Percentiles rank a stretch among this genome's conserved stretches.
Conservation (phyloP, 2,888 invertebrate species). For the Lasioglossum figueresi region DNA sequence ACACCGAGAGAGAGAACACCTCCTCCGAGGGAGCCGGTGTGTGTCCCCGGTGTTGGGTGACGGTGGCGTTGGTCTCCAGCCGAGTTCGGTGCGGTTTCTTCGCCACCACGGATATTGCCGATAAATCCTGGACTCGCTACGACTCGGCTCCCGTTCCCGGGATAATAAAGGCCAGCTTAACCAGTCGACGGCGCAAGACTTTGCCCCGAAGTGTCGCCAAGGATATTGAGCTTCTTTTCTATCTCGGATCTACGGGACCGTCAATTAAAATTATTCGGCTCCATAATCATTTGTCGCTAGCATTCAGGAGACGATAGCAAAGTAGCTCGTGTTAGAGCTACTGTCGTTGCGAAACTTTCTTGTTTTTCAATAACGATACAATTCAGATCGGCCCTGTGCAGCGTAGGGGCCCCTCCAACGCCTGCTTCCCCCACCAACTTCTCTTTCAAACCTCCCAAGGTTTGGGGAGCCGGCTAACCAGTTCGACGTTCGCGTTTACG, state of each 20-base stretch:
- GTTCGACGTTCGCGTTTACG: constrained; percentile 41
- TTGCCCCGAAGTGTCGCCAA: neutral
- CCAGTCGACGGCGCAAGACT: neutral
- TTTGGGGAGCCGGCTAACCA: constrained; percentile 49
- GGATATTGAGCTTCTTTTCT: constrained; percentile 50
- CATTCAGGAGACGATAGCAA: neutral
- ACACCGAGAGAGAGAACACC: neutral
- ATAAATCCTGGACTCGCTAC: constrained; percentile 56
- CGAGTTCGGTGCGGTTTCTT: constrained; percentile 27
- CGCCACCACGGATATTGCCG: constrained; percentile 55
- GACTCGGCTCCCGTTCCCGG: constrained; percentile 21
- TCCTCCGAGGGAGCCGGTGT: neutral
- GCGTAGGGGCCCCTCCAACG: too few relatives aligned
- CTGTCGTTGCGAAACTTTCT: too few relatives aligned
- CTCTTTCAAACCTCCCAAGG: neutral
- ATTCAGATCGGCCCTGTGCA: too few relatives aligned
- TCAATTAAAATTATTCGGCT: neutral
- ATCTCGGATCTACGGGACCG: neutral
- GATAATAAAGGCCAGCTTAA: constrained; percentile 58
- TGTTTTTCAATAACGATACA: too few relatives aligned
- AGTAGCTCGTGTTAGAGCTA: too few relatives aligned
- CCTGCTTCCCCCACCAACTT: too few relatives aligned
- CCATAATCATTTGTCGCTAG: neutral
- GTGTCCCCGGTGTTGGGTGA: neutral
- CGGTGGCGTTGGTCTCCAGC: constrained; percentile 33